Conservation (phyloP, 2,797 vertebrate genomes). For the Lithobates pipiens region DNA sequence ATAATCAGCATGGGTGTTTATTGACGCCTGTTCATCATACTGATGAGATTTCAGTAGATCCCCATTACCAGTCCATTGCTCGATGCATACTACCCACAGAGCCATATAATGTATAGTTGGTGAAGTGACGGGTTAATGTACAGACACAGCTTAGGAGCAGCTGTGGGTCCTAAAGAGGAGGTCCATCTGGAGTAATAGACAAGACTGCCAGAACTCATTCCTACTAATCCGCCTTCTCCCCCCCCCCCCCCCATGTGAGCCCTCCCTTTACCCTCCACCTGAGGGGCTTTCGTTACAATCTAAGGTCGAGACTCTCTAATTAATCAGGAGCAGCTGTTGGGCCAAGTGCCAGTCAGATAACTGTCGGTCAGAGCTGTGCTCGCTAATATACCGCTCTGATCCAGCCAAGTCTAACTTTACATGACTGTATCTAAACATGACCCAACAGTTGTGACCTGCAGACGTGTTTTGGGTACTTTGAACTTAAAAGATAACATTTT, state of each 20-base stretch:
- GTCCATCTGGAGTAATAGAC: slow-evolving; percentile 17
- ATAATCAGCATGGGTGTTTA: no score
- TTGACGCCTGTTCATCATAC: no score
- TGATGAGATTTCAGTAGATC: background rate
- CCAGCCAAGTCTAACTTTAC: background rate
- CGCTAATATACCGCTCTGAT: background rate
- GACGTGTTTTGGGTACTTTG: background rate
- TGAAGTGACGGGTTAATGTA: slow-evolving; percentile 29
- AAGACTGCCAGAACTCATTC: slow-evolving; percentile 54
- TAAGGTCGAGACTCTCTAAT: slow-evolving; percentile 60
- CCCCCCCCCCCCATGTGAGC: slow-evolving; percentile 22
- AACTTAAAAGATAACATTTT: background rate
- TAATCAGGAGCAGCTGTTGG: slow-evolving; percentile 61
- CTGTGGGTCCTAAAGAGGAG: slow-evolving; percentile 44
- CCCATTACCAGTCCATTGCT: background rate
- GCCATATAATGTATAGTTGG: background rate
- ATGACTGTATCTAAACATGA: background rate
- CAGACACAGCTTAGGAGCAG: slow-evolving; percentile 50
- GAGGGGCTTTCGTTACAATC: slow-evolving; percentile 54
- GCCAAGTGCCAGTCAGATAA: slow-evolving; percentile 44
- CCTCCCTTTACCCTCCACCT: slow-evolving; percentile 4
- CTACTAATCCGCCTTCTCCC: slow-evolving; percentile 50
- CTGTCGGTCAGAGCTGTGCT: slow-evolving; percentile 26
- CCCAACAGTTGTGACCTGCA: background rate
- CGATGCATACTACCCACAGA: background rate